A percentile compares a stretch with the other conserved stretches of the same genome.
These are phyloP conservation scores for Colinus virginianus DNA, from an alignment of 2,113 vertebrate genomes.

Conservation along the genomic window DNA sequence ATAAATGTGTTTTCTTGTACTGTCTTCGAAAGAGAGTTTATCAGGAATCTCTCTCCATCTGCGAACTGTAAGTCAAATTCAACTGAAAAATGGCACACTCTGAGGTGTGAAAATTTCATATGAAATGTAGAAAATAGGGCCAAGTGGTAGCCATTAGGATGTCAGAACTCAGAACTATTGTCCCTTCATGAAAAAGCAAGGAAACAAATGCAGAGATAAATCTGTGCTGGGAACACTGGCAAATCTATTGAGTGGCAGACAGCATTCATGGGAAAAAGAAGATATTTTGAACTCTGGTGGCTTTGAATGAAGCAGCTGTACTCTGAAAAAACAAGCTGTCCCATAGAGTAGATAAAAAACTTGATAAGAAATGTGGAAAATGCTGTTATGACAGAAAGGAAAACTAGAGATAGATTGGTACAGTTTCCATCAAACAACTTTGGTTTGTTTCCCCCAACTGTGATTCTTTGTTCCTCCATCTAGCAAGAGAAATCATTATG, in stretches of 20 bases:
- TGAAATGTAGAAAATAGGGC: conserved; percentile 42
- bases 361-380: conserved; percentile 5
- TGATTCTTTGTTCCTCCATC: neutral
- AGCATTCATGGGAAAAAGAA: conserved; percentile 1
- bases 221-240: neutral
- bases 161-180: conserved; percentile 58
- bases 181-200: conserved; percentile 15
- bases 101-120: conserved; percentile 45
- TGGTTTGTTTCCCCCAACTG: neutral
- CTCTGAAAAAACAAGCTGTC: neutral
- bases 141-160: conserved; percentile 30
- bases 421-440: neutral
- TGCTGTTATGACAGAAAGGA: neutral
- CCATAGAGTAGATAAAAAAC: neutral
- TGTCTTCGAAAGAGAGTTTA: conserved; percentile 54
- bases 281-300: conserved; percentile 1
- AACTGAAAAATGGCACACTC: conserved; percentile 44
- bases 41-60: neutral
- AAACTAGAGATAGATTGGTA: neutral
- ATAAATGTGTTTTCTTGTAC: conserved; percentile 60
- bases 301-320: neutral
- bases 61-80: conserved; percentile 56
- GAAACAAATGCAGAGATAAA: conserved; percentile 40
- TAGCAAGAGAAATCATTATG: neutral
- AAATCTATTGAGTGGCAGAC: conserved; percentile 5